Conservation (phyloP, 2,797 vertebrate genomes). For the Hyperoplus immaculatus region DNA sequence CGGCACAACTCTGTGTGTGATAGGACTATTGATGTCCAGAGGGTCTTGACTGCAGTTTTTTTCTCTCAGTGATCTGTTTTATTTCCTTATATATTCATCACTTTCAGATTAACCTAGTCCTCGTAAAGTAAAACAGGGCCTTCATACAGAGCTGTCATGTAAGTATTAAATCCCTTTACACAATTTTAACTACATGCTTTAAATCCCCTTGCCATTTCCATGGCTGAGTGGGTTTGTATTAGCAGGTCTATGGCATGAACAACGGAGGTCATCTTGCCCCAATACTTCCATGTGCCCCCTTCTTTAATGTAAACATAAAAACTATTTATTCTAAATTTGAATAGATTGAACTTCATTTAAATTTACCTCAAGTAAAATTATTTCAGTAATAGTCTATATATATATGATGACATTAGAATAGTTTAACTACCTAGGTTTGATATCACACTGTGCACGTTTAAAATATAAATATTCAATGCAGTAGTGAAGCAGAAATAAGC, state of each 20-base stretch:
- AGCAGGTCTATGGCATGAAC: slow-evolving; percentile 42
- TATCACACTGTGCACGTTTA: neutral
- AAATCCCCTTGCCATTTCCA: slow-evolving; percentile 47
- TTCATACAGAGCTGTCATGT: slow-evolving; percentile 8
- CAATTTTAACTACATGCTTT: slow-evolving; percentile 42
- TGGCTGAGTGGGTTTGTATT: slow-evolving; percentile 48
- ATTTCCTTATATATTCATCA: slow-evolving; percentile 17
- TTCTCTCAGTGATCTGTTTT: neutral
- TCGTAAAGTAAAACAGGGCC: slow-evolving; percentile 13
- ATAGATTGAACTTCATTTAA: slow-evolving; percentile 15
- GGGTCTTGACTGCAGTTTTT: slow-evolving; percentile 21
- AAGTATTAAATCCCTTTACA: slow-evolving; percentile 44
- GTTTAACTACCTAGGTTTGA: slow-evolving; percentile 10
- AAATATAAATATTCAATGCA: neutral
- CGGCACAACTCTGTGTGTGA: slow-evolving; percentile 26
- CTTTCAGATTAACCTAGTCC: slow-evolving; percentile 13
- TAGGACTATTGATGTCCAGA: slow-evolving; percentile 29
- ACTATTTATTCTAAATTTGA: slow-evolving; percentile 3
- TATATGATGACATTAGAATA: neutral
- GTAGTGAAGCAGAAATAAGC: neutral
- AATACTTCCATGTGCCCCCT: slow-evolving; percentile 35
- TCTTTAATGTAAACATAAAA: slow-evolving; percentile 19
- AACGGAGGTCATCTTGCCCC: slow-evolving; percentile 46
- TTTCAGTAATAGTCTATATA: neutral
- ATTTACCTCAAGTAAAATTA: slow-evolving; percentile 4